These are phyloP conservation scores for Oeneis ivallda DNA, from an alignment of 2,888 invertebrate genomes.

Conservation along the genomic window DNA sequence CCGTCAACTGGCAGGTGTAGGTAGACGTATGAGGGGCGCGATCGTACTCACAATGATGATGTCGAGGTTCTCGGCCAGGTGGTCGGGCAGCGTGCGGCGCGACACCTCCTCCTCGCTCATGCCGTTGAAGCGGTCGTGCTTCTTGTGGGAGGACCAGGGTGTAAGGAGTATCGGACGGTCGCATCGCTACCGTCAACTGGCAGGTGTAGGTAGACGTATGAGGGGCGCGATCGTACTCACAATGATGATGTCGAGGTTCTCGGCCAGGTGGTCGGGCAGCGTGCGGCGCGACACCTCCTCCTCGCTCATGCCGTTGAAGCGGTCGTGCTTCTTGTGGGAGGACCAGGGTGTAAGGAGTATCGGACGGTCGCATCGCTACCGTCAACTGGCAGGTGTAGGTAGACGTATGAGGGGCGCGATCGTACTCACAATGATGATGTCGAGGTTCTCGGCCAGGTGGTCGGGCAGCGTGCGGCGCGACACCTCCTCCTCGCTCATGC, in stretches of 20 bases:
- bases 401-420: slow-evolving; percentile 77
- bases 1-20: too few species aligned
- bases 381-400: too few species aligned
- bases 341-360: too few species aligned
- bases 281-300: slow-evolving; percentile 96
- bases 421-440: slow-evolving; percentile 98
- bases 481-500: slow-evolving; percentile 98
- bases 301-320: slow-evolving; percentile 97
- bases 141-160: too few species aligned
- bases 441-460: slow-evolving; percentile 95
- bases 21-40: slow-evolving; percentile 72
- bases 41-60: slow-evolving; percentile 97
- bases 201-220: too few species aligned
- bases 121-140: slow-evolving; percentile 96
- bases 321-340: slow-evolving; percentile 96
- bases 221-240: slow-evolving; percentile 91
- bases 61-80: slow-evolving; percentile 95
- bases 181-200: too few species aligned
- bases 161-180: too few species aligned
- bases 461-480: slow-evolving; percentile 96
- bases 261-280: slow-evolving; percentile 95
- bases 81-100: slow-evolving; percentile 96
- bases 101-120: slow-evolving; percentile 98
- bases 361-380: too few species aligned
- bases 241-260: slow-evolving; percentile 98